Evolutionary conservation across 1,140 invertebrate genomes (phyloP), one percentile per base, ranked within the genome.

Genomic region (Campoletis sonorensis): DNA sequence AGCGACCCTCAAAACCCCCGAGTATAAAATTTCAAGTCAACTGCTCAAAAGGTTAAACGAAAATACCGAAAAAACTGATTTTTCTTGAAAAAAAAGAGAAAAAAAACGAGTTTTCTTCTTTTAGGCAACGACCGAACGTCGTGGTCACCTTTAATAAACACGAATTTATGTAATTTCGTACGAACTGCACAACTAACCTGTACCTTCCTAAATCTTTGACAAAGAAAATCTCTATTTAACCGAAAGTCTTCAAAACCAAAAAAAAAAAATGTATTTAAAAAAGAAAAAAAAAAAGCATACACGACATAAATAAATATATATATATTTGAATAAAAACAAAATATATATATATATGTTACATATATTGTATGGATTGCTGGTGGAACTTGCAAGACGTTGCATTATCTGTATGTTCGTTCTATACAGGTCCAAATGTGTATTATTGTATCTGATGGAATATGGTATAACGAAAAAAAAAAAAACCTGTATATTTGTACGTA

Each of bases 361-460:
- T n/a, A n/a, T n/a, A n/a, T n/a, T 88, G 86, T 86, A 85, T 87
- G 79, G 85, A 88, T 88, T 88, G 85, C 84, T 88, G 85, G 84
- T 90, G 87, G 86, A 89, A 86, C 87, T 87, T 88, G 84, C 87
- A 90, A 21, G 84, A 88, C 89, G 87, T 87, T 89, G 86, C 87
- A 90, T 88, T 88, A 86, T 89, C 87, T 89, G 87, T 90, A 84
- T 90, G 86, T 88, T 88, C 86, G 87, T 89, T 89, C 87, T 88
- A 90, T 88, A 86, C 88, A 89, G 85, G 86, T 89, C 87, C 84
- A 89, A 87, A 87, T 33, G 72, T 89, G 86, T 90, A 89, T 89
- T 87, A 89, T 89, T 90, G 86, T 90, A 90, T 89, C 88, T 87
- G 85, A 87, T 89, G 88, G 85, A 87, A 85, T 88, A 89, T 88